phyloP scores from a whole-genome alignment of 2,888 invertebrate species.

The Acanthosepion pharaonis region DNA sequence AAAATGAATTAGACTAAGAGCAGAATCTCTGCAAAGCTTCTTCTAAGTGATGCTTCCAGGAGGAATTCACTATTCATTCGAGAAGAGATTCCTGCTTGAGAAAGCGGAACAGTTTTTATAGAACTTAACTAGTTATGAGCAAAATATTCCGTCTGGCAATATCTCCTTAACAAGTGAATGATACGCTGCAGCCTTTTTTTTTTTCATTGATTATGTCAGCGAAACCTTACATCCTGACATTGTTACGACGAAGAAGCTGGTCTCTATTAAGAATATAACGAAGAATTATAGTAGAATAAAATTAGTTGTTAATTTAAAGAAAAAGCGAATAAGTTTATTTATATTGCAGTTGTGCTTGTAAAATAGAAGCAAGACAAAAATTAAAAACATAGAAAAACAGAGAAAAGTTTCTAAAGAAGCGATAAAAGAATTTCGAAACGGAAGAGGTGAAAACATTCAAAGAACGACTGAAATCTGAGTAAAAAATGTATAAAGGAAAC shows the following conservation, averaged over 20 bases:
- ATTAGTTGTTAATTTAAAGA: neutral
- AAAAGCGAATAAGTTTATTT: neutral
- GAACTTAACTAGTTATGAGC: neutral
- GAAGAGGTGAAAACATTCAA: neutral
- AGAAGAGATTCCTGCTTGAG: neutral
- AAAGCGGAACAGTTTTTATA: neutral
- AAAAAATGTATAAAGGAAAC: neutral
- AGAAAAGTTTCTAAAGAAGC: neutral
- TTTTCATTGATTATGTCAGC: neutral
- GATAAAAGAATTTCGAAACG: neutral
- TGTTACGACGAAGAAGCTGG: neutral
- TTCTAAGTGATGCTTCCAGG: neutral
- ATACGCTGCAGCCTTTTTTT: neutral
- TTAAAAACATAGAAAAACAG: neutral
- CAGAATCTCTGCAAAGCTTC: neutral
- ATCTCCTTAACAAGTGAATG: neutral
- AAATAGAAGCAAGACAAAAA: neutral
- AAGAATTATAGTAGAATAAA: neutral
- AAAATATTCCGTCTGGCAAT: neutral
- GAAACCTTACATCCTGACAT: neutral
- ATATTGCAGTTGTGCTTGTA: neutral
- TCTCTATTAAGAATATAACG: neutral
- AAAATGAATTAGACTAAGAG: neutral
- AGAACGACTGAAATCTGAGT: neutral
- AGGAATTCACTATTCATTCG: neutral